Evolutionary conservation across 2,113 vertebrate species (phyloP).

Genomic region (Penelope pileata): DNA sequence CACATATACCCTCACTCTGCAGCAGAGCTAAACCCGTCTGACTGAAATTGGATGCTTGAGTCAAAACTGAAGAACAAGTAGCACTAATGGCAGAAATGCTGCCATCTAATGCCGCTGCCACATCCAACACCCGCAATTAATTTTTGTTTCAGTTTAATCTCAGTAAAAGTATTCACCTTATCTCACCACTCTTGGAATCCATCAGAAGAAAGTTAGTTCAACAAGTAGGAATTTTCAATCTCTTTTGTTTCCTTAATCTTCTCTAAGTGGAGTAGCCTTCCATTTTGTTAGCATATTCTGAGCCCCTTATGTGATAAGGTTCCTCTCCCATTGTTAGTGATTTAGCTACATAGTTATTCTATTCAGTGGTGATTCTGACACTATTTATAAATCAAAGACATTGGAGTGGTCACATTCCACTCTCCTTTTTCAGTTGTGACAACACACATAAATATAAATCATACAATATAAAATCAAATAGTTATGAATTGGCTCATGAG

Average conservation of each 20-base stretch:
- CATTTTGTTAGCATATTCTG: not conserved
- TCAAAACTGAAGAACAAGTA: not conserved
- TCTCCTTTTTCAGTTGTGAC: not conserved
- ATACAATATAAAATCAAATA: not conserved
- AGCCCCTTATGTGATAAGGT: not conserved
- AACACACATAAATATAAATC: not conserved
- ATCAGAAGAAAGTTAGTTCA: slow-evolving; percentile 9
- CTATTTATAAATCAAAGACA: not conserved
- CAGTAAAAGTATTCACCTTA: not conserved
- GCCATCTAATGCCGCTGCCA: not conserved
- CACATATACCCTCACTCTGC: not conserved
- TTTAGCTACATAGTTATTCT: not conserved
- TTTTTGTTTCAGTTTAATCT: slow-evolving; percentile 31
- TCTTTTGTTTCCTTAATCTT: slow-evolving; percentile 1
- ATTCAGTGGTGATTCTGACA: not conserved
- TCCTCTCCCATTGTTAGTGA: not conserved
- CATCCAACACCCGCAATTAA: not conserved
- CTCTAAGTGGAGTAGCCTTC: not conserved
- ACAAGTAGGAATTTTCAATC: not conserved
- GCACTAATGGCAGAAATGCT: not conserved
- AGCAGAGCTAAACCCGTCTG: not conserved
- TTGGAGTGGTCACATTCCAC: not conserved
- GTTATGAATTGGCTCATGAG: not conserved
- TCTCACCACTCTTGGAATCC: not conserved
- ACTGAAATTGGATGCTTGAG: not conserved